Percentiles rank a stretch among this genome's conserved stretches.
phyloP scores from a whole-genome alignment of 2,888 invertebrate genomes.

The Callinectes sapidus region DNA sequence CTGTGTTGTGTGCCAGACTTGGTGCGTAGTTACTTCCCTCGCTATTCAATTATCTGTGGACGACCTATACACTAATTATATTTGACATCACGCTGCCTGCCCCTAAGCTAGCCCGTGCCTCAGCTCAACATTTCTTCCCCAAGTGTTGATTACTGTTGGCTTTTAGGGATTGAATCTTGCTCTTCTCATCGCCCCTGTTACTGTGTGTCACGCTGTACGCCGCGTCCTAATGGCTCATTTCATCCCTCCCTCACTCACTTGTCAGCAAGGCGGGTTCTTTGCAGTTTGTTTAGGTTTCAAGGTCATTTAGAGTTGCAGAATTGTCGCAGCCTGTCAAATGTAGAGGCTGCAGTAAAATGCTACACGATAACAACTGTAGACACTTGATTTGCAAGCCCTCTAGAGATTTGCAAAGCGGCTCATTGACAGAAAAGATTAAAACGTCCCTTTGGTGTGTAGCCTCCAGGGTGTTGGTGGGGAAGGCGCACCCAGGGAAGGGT shows the following conservation, averaged over 20 bases:
- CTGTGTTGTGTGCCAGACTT: background rate
- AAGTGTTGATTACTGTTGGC: background rate
- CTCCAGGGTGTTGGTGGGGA: background rate
- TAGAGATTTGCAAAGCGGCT: background rate
- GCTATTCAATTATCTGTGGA: background rate
- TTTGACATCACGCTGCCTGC: no score
- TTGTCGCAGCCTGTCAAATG: background rate
- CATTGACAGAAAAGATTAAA: slow-evolving; percentile 36
- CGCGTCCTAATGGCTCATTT: background rate
- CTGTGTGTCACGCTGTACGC: background rate
- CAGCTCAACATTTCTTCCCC: no score
- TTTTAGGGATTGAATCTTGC: background rate
- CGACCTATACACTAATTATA: slow-evolving; percentile 20
- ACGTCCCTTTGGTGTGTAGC: slow-evolving; percentile 3
- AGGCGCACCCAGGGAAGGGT: background rate
- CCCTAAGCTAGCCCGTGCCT: no score
- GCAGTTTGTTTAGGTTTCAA: background rate
- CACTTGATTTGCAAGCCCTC: background rate
- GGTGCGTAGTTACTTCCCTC: background rate
- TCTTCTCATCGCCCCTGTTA: background rate
- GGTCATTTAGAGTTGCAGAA: background rate
- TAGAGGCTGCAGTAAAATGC: background rate
- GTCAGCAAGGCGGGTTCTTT: background rate
- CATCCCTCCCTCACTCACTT: background rate
- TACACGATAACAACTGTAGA: background rate